Percentiles rank a stretch among this genome's conserved stretches.
phyloP scores from a whole-genome alignment of 2,888 invertebrate species.

The Muscina levida region DNA sequence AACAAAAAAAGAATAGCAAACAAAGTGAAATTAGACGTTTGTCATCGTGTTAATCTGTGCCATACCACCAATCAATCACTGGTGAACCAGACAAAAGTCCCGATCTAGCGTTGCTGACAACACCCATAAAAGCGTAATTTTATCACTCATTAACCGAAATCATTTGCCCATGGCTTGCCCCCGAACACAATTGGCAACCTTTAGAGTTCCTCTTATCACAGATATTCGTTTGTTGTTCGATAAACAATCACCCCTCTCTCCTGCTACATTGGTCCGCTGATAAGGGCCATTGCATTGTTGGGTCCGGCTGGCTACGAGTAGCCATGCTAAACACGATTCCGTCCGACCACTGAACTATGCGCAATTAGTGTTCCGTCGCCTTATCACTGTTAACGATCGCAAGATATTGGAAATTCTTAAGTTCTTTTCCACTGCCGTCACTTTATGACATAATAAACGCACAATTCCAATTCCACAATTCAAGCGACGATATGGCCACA shows the following conservation, averaged over 20 bases:
- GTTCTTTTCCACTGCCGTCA: not conserved
- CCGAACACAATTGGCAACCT: not conserved
- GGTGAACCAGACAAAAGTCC: conserved; percentile 1
- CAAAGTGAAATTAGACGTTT: no score
- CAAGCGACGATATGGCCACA: no score
- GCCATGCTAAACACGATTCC: no score
- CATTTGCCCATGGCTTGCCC: no score
- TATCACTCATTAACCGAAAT: not conserved
- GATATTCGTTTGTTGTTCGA: conserved; percentile 6
- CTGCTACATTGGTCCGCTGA: conserved; percentile 36
- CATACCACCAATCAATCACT: no score
- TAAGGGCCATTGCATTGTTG: conserved; percentile 14
- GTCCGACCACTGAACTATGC: no score
- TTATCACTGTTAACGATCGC: not conserved
- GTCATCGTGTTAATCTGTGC: conserved; percentile 4
- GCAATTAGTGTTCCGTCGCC: not conserved
- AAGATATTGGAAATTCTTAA: conserved; percentile 19
- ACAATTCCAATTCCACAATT: conserved; percentile 12
- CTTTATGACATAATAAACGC: conserved; percentile 30
- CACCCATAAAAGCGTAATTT: conserved; percentile 31
- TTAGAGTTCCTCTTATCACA: conserved; percentile 38
- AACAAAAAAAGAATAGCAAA: no score
- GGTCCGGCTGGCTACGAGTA: no score
- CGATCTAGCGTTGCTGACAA: not conserved
- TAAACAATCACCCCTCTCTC: not conserved